Evolutionary conservation across 2,888 invertebrate species (phyloP).

Genomic region (Lysandra coridon): DNA sequence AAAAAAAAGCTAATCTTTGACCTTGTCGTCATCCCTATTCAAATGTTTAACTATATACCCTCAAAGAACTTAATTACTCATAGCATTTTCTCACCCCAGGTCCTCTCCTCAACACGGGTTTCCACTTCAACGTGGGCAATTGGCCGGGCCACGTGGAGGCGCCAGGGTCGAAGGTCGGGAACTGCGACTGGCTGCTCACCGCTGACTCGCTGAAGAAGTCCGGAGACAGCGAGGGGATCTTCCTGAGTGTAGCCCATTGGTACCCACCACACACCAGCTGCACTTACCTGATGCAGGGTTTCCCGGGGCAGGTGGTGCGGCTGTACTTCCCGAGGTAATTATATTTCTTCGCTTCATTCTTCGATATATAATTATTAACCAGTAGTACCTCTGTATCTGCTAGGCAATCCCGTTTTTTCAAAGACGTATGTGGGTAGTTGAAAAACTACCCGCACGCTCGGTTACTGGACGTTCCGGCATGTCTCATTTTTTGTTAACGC

Average conservation of each 20-base stretch:
- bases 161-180: conserved; percentile 91
- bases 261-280: conserved; percentile 96
- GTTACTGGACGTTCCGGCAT: too few relatives aligned
- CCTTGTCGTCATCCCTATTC: too few relatives aligned
- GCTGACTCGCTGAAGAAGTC: conserved; percentile 89
- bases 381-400: too few relatives aligned
- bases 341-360: too few relatives aligned
- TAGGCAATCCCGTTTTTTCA: too few relatives aligned
- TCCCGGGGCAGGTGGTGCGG: conserved; percentile 91
- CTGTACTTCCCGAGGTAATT: conserved; percentile 92
- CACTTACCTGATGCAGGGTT: conserved; percentile 93
- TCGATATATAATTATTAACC: too few relatives aligned
- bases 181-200: conserved; percentile 93
- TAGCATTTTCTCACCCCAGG: conserved; percentile 62
- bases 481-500: too few relatives aligned
- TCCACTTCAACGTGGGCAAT: conserved; percentile 96
- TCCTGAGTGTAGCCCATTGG: conserved; percentile 95
- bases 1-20: too few relatives aligned
- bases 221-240: conserved; percentile 92
- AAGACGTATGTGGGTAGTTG: too few relatives aligned
- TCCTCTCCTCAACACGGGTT: conserved; percentile 93
- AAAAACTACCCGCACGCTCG: too few relatives aligned
- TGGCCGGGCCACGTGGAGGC: conserved; percentile 97
- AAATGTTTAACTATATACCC: too few relatives aligned
- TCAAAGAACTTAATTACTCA: too few relatives aligned